Base-by-base conservation (phyloP, 2,797 vertebrate species). In the Florisuga fusca region DNA sequence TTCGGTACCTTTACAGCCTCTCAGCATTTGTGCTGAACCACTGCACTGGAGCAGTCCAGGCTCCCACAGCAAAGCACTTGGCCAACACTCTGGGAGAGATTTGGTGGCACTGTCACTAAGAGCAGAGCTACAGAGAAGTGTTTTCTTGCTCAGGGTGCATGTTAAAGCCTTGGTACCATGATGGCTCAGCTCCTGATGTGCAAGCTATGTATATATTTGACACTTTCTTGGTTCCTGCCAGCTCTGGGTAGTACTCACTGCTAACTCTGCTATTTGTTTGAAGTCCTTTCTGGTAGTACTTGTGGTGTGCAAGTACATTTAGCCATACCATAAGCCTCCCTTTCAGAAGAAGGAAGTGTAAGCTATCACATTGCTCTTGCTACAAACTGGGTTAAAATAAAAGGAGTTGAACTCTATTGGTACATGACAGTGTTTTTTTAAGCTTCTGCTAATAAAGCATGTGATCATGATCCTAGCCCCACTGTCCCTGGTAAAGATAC, bases 281-380 rank as follows among this genome's bases (percentile, higher is more conserved):
- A 67, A 89, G 38, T 53, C 31, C 45, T 77, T 71, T 68, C 73
- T 55, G 27, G 45, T 46, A 53, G 48, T 33, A 45, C 25, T 25
- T 63, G 38, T 15, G 53, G 34, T 2, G 7, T 61, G 23, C 23
- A 61, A 53, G 33, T 26, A 55, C 17, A 15, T 68, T 63, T 58
- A 45, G 7, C 4, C 59, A 51, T 5, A 14, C 25, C 0, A 1
- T 3, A 7, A 25, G 27, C 31, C 17, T 69, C 41, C 23, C 36
- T 20, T 46, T 67, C 68, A 63, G 33, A 75, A n/a, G 9, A 86
- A 25, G 50, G 68, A 4, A 16, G 17, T 26, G 29, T 18, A 38
- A 76, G 31, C 50, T 75, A 53, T 23, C 38, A 18, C 15, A 10
- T 41, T 55, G 41, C 46, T 76, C 54, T 76, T 80, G 68, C 59